Evolutionary conservation across 2,888 invertebrate species (phyloP), one percentile per base, ranked within the genome.

Genomic region (Zygothrica quintamaculata): DNA sequence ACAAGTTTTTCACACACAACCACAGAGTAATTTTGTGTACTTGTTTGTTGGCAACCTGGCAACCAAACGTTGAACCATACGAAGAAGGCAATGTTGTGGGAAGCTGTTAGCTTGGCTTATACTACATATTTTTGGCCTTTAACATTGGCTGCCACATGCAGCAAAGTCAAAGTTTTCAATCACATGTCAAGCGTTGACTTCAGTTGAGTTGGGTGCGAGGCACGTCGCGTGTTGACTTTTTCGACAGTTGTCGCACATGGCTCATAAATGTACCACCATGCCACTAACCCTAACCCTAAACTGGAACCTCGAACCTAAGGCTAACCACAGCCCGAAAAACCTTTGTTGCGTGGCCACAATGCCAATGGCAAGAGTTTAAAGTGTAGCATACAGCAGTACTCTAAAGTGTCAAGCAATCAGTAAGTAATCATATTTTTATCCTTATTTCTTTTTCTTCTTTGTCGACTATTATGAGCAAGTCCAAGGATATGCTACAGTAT

Each of bases 101-200:
- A 1, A 29, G 29, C 15, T 22, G 31, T 13, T 15, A 43, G 36
- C 44, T 8, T 22, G 40, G 37, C 52, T 26, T n/a, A 15, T 11
- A 26, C 37, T 25, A 47, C 18, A 55, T 53, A 47, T 59, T 52
- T 66, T 29, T 40, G 22, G 37, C 36, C 39, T 44, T 51, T 65
- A 12, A 26, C 33, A 44, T n/a, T 44, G 33, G n/a, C 50, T 57
- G 60, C 79, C 84, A 67, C 73, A 84, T 68, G 84, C 80, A 86
- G 77, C 72, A 82, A 82, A 82, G 88, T 82, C 88, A 82, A 87
- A 82, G 82, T 82, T 87, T 87, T 87, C 88, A 82, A 87, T 82
- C 82, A 82, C 70, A 86, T 87, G 88, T 87, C 82, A 82, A 87
- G 66, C 80, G 76, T 61, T 59, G 69, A 73, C 61, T 82, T 85